phyloP scores from a whole-genome alignment of 2,888 invertebrate genomes.

The Pandemis corylana region DNA sequence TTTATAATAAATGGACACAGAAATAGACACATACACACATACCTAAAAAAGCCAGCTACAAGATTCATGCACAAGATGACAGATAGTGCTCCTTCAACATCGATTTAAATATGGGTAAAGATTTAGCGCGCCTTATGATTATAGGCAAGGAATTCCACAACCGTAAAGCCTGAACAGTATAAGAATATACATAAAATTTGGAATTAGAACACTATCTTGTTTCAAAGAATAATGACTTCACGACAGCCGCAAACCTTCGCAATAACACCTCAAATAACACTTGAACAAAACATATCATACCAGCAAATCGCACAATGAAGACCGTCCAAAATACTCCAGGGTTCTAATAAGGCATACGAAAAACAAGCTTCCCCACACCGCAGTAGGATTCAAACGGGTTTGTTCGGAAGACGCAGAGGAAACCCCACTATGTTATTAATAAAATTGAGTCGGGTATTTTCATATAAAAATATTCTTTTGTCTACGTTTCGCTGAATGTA shows the following conservation, averaged over 20 bases:
- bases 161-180: no score
- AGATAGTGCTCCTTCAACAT: no score
- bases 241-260: not conserved
- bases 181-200: no score
- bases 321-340: not conserved
- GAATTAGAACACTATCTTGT: not conserved
- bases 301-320: constrained; percentile 35
- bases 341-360: not conserved
- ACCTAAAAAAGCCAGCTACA: no score
- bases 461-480: constrained; percentile 66
- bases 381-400: not conserved
- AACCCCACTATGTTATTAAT: constrained; percentile 56
- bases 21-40: no score
- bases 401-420: constrained; percentile 36
- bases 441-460: constrained; percentile 63
- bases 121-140: no score
- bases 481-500: constrained; percentile 60
- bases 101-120: no score
- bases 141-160: no score
- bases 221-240: constrained; percentile 1
- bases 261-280: constrained; percentile 28
- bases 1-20: no score
- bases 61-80: no score
- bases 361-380: not conserved
- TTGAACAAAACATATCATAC: constrained; percentile 25